A percentile compares a stretch with the other conserved stretches of the same genome.
Evolutionary conservation across 1,140 invertebrate species (phyloP).

Genomic region (Cyphomyrmex costatus): DNA sequence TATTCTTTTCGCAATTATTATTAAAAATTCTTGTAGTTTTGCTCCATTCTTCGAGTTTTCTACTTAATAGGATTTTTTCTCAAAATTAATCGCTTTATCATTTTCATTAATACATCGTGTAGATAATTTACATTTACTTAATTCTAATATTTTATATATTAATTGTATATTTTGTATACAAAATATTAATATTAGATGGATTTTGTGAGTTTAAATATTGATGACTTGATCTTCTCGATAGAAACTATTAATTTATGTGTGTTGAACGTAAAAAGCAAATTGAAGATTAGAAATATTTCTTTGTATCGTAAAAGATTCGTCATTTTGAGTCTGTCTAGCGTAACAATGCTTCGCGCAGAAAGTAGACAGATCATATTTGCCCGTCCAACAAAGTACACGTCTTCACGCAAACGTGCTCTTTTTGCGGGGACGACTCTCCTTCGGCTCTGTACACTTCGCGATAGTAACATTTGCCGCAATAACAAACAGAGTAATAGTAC

Average conservation of each 20-base stretch:
- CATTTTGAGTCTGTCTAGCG: constrained; percentile 4
- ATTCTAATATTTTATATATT: neutral
- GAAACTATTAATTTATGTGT: constrained; percentile 39
- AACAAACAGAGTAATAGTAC: constrained; percentile 66
- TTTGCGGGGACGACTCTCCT: constrained; percentile 17
- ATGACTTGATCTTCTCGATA: neutral
- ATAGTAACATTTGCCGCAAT: constrained; percentile 63
- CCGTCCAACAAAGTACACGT: neutral
- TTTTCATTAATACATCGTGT: neutral
- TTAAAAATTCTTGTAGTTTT: neutral
- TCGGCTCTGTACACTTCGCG: constrained; percentile 27
- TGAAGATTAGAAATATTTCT: constrained; percentile 27
- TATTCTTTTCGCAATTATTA: constrained; percentile 1
- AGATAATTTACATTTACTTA: neutral
- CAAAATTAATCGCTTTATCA: neutral
- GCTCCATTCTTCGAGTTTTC: neutral
- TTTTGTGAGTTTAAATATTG: neutral
- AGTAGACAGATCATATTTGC: constrained; percentile 64
- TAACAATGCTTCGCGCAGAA: constrained; percentile 15
- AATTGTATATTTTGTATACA: neutral
- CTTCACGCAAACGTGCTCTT: constrained; percentile 54
- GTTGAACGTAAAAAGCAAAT: neutral
- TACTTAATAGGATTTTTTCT: neutral
- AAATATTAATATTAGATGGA: neutral
- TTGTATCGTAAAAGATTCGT: constrained; percentile 9